A percentile compares a stretch with the other conserved stretches of the same genome.
phyloP scores from a whole-genome alignment of 2,113 vertebrate genomes.

The Muscicapa adusta region DNA sequence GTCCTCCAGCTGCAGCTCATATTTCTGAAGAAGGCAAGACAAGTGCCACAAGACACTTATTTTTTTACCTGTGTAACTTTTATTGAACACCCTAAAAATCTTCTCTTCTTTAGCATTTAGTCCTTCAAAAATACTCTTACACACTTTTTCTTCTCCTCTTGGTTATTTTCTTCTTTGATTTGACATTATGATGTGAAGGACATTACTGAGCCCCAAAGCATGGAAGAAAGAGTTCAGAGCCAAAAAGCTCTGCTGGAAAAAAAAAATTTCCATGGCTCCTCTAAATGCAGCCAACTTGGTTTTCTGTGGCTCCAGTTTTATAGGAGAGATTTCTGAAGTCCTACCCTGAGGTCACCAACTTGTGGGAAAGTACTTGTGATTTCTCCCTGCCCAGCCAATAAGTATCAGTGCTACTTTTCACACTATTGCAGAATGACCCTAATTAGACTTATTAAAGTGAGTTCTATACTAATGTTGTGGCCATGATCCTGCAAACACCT shows the following conservation, averaged over 20 bases:
- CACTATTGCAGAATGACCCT: not conserved
- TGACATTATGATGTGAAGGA: not conserved
- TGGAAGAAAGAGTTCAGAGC: conserved; percentile 18
- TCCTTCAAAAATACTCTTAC: not conserved
- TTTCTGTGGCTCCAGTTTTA: conserved; percentile 28
- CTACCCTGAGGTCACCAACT: conserved; percentile 17
- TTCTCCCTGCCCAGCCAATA: not conserved
- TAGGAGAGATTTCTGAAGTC: conserved; percentile 6
- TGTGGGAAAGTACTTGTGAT: conserved; percentile 7
- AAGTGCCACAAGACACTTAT: not conserved
- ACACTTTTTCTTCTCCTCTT: not conserved
- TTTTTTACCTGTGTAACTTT: not conserved
- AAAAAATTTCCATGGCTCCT: not conserved
- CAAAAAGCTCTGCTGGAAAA: not conserved
- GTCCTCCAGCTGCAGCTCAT: not conserved
- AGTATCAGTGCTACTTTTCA: conserved; percentile 34
- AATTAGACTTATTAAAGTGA: conserved; percentile 39
- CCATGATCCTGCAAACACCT: not conserved
- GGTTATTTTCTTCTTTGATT: not conserved
- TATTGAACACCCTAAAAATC: not conserved
- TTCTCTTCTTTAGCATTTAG: not conserved
- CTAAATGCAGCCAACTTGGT: not conserved
- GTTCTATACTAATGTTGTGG: not conserved
- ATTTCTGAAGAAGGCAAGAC: not conserved
- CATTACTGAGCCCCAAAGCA: not conserved